Base-by-base conservation (phyloP, 1,140 invertebrate species). In the Nephotettix cincticeps region DNA sequence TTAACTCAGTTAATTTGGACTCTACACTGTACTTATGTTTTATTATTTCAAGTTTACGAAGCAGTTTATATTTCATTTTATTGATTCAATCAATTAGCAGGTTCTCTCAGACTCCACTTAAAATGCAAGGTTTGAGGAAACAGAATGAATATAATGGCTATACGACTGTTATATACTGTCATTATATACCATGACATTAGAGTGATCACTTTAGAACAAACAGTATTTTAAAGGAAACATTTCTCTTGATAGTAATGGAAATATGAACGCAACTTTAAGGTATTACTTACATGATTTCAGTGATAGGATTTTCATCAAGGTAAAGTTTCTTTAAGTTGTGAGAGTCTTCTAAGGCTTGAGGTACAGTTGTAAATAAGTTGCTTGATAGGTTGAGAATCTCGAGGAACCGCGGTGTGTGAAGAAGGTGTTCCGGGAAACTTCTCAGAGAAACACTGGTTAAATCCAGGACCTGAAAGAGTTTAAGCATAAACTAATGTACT, bases 231-330 rank as follows among this genome's bases (percentile, higher is more conserved):
- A 11, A 23, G 32, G 40, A 36, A 6, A 32, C 13, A 73, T 19
- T 81, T 77, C 4, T 81, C 79, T 2, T 78, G 79, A 45, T 21
- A 45, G 43, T 27, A 67, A 63, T 67, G 69, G 75, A 79, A 83
- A 83, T 84, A 83, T 0, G 23, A 11, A 14, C 21, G 14, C 19
- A 56, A 61, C 13, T 27, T 19, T 54, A 4, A 54, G 19, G n/a
- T n/a, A n/a, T 25, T 75, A 47, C 3, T 76, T 72, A 54, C 75
- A 80, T 79, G 9, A 90, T 76, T 54, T 79, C 78, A 13, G 78
- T 76, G 54, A 93, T 87, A 0, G 87, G 89, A 80, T 92, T 93
- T 47, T 88, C 85, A 74, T 91, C 87, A 3, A 94, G 75, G 36
- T 85, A 84, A 0, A 94, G 78, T 17, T 79, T 84, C 29, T 87